A percentile compares a stretch with the other conserved stretches of the same genome.
These are phyloP conservation scores for Pluvialis apricaria DNA, from an alignment of 2,113 vertebrate genomes.

Conservation along the genomic window DNA sequence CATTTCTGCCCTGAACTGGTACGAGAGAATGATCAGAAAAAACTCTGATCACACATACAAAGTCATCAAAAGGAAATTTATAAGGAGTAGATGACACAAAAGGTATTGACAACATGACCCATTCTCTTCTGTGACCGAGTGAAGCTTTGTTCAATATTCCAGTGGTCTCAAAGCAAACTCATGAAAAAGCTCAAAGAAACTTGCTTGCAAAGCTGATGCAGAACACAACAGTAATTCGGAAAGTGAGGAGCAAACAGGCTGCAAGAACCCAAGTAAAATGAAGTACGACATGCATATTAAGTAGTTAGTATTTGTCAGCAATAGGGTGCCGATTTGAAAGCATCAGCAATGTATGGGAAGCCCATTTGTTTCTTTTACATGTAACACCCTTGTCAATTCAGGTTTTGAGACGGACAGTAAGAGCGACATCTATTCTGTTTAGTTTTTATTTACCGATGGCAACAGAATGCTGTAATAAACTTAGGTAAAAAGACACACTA, in stretches of 20 bases:
- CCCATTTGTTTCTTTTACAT: neutral
- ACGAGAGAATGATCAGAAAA: neutral
- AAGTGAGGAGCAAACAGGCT: neutral
- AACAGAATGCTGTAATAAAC: neutral
- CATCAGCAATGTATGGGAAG: neutral
- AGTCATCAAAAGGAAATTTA: neutral
- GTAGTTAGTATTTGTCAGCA: neutral
- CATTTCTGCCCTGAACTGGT: neutral
- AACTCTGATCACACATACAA: neutral
- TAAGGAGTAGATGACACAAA: neutral
- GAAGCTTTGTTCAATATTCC: neutral
- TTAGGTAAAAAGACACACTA: neutral
- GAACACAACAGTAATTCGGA: neutral
- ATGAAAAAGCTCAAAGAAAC: neutral
- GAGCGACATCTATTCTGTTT: neutral
- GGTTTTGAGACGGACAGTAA: neutral
- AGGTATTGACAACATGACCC: neutral
- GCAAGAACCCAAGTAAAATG: neutral
- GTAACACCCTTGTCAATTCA: neutral
- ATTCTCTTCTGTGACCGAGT: rapidly evolving
- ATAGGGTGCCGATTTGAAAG: neutral
- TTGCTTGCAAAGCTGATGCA: neutral
- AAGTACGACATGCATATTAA: neutral
- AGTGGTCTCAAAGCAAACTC: neutral
- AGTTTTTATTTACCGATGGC: neutral